A percentile compares a stretch with the other conserved stretches of the same genome.
Evolutionary conservation across 2,113 vertebrate species (phyloP).

Genomic region (Leiothrix lutea): DNA sequence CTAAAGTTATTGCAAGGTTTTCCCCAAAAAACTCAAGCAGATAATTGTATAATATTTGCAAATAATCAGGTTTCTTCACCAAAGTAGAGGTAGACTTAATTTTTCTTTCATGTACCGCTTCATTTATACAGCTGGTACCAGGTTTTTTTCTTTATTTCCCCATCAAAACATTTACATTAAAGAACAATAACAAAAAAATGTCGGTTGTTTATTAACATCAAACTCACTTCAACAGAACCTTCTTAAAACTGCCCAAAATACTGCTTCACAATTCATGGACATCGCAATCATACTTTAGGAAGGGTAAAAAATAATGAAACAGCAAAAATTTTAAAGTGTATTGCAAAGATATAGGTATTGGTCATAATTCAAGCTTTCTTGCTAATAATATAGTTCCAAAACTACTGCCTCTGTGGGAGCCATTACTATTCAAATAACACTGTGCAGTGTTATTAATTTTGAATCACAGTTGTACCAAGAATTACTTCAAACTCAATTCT

Average conservation of each 20-base stretch:
- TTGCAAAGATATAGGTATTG: not conserved
- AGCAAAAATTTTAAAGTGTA: not conserved
- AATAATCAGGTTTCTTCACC: not conserved
- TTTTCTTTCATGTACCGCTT: not conserved
- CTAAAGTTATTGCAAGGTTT: not conserved
- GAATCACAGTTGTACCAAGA: not conserved
- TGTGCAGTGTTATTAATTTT: not conserved
- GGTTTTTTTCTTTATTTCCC: not conserved
- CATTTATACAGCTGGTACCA: not conserved
- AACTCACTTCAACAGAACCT: not conserved
- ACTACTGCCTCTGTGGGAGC: slow-evolving; percentile 12
- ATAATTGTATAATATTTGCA: not conserved
- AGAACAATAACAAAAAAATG: not conserved
- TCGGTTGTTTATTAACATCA: not conserved
- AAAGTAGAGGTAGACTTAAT: not conserved
- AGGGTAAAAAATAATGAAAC: not conserved
- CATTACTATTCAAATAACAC: slow-evolving; percentile 33
- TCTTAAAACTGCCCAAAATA: slow-evolving; percentile 3
- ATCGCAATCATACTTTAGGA: not conserved
- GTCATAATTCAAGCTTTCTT: slow-evolving; percentile 24
- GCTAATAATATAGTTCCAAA: slow-evolving; percentile 18
- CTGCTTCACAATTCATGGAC: not conserved
- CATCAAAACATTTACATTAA: slow-evolving; percentile 4
- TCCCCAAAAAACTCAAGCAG: not conserved
- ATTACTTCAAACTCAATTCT: slow-evolving; percentile 39